These are phyloP conservation scores for Boloria selene DNA, from an alignment of 2,888 invertebrate species.

Conservation along the genomic window DNA sequence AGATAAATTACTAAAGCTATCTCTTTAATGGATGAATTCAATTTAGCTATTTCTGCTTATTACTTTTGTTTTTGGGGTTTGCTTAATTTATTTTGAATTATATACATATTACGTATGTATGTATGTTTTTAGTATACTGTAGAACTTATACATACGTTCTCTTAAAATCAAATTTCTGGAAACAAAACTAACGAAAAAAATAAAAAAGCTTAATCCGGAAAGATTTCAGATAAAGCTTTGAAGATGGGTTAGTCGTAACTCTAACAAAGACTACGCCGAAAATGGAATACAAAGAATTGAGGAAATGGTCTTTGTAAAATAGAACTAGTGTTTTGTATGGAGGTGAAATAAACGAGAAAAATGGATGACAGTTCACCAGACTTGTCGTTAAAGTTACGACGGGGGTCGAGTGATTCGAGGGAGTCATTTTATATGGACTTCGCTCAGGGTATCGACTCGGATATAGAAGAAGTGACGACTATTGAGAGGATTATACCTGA, in stretches of 20 bases:
- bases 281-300: conserved; percentile 57
- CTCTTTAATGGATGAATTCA: conserved; percentile 38
- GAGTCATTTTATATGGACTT: conserved; percentile 96
- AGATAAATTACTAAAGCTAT: conserved; percentile 70
- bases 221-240: conserved; percentile 33
- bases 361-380: conserved; percentile 92
- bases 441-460: conserved; percentile 94
- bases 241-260: conserved; percentile 47
- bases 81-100: too few relatives aligned
- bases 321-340: conserved; percentile 44
- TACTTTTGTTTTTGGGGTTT: neutral
- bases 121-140: neutral
- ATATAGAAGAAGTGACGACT: conserved; percentile 92
- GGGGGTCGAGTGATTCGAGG: conserved; percentile 92
- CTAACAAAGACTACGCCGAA: conserved; percentile 40
- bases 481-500: conserved; percentile 82
- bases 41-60: neutral
- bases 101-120: neutral
- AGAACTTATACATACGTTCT: neutral
- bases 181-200: conserved; percentile 20
- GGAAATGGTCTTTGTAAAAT: conserved; percentile 46
- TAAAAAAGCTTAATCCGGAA: conserved; percentile 25
- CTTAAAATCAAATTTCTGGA: conserved; percentile 27
- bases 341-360: conserved; percentile 49
- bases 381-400: conserved; percentile 91